Conservation (phyloP, 2,113 vertebrate species). For the Hypomesus transpacificus region DNA sequence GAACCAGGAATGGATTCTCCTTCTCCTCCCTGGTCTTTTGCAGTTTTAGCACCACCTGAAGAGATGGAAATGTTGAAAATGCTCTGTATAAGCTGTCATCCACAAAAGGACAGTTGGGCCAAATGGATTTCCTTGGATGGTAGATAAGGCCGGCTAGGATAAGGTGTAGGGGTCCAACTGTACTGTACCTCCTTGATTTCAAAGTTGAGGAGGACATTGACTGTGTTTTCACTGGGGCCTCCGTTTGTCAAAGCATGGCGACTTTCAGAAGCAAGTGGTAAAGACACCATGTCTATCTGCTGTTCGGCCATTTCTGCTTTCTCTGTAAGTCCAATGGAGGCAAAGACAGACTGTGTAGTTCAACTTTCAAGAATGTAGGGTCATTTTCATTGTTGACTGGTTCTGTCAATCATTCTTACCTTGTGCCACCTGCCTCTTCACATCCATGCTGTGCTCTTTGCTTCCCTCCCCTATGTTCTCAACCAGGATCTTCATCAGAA, state of each 20-base stretch:
- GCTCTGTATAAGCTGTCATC: neutral
- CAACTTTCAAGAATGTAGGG: neutral
- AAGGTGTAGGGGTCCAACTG: no score
- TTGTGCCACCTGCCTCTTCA: constrained; percentile 37
- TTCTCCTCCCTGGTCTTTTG: constrained; percentile 70
- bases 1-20: constrained; percentile 75
- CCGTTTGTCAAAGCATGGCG: constrained; percentile 4
- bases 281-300: constrained; percentile 32
- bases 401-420: constrained; percentile 33
- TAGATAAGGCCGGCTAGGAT: no score
- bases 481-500: constrained; percentile 83
- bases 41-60: constrained; percentile 80
- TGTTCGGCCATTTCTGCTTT: constrained; percentile 39
- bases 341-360: neutral
- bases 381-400: neutral
- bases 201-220: constrained; percentile 84
- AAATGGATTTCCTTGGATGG: no score
- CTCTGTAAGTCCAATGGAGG: constrained; percentile 36
- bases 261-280: constrained; percentile 16
- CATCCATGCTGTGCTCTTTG: constrained; percentile 52
- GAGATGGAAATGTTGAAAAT: neutral
- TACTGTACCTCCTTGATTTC: constrained; percentile 85
- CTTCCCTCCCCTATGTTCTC: constrained; percentile 89
- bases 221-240: constrained; percentile 59
- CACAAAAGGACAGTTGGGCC: no score